phyloP scores from a whole-genome alignment of 1,140 invertebrate species.

The Cylas formicarius region DNA sequence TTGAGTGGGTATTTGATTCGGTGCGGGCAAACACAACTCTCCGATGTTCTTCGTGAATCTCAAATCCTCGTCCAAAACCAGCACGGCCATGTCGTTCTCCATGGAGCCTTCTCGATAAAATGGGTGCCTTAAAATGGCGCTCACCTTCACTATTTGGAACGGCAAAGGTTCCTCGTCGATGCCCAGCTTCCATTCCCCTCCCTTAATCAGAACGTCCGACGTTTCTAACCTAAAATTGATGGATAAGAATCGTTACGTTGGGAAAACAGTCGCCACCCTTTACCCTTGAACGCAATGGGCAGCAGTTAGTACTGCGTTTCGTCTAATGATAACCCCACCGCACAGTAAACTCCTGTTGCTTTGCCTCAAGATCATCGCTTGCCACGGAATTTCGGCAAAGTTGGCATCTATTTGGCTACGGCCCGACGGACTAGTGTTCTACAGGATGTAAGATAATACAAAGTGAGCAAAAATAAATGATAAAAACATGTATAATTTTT shows the following conservation, averaged over 20 bases:
- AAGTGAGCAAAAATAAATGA: too few relatives aligned
- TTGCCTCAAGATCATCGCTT: conserved; percentile 62
- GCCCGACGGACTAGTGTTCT: conserved; percentile 35
- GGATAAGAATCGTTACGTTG: not conserved
- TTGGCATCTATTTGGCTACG: conserved; percentile 49
- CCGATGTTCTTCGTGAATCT: conserved; percentile 59
- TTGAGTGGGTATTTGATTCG: conserved; percentile 42
- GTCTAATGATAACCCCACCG: conserved; percentile 66
- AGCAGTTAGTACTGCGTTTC: conserved; percentile 65
- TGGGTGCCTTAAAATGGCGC: conserved; percentile 63
- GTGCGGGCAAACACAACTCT: conserved; percentile 57
- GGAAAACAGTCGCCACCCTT: not conserved
- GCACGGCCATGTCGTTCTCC: conserved; percentile 64
- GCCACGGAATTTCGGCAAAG: conserved; percentile 79
- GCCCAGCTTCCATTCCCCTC: conserved; percentile 79
- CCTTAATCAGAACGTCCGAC: conserved; percentile 65
- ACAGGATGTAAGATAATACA: conserved; percentile 10
- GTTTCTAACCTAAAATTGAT: conserved; percentile 46
- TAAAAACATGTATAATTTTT: too few relatives aligned
- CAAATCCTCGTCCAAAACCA: conserved; percentile 59
- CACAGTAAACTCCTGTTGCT: conserved; percentile 61
- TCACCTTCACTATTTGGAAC: conserved; percentile 66
- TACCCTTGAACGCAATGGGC: conserved; percentile 78
- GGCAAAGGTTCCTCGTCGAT: conserved; percentile 70
- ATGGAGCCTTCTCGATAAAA: conserved; percentile 55